Percentiles rank a stretch among this genome's conserved stretches.
phyloP scores from a whole-genome alignment of 64 coral and sea anemone species.

The Montipora foliosa region DNA sequence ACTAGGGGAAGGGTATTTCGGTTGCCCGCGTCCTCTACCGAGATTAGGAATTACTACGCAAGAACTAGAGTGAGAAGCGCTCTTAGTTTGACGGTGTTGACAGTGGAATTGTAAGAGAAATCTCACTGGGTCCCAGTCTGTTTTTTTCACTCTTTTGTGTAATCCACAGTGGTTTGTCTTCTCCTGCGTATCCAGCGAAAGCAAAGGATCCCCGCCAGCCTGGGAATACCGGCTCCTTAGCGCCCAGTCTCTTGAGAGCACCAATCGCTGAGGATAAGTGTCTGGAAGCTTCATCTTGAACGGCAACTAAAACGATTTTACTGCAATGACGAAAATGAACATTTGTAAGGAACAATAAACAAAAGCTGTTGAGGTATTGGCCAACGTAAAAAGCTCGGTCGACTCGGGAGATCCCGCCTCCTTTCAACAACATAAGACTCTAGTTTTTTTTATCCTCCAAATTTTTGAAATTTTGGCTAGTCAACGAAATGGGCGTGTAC shows the following conservation, averaged over 20 bases:
- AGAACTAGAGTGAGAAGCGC: not conserved
- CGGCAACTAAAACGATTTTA: conserved; percentile 52
- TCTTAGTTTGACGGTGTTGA: conserved; percentile 10
- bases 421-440: not conserved
- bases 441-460: no score
- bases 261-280: not conserved
- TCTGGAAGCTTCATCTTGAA: conserved; percentile 36
- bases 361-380: no score
- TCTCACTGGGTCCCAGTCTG: conserved; percentile 35
- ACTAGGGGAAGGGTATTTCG: not conserved
- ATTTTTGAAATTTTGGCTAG: no score
- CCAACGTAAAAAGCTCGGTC: no score
- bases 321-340: conserved; percentile 27
- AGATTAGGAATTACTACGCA: not conserved
- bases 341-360: not conserved
- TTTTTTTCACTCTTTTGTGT: not conserved
- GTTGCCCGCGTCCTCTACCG: not conserved
- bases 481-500: no score
- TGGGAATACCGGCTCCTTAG: not conserved
- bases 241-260: conserved; percentile 40
- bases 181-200: conserved; percentile 22
- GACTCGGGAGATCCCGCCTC: no score
- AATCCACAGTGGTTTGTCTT: conserved; percentile 35
- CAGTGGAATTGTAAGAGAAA: conserved; percentile 10
- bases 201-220: conserved; percentile 30